phyloP scores from a whole-genome alignment of 2,888 invertebrate species.

The Apantesis nais region DNA sequence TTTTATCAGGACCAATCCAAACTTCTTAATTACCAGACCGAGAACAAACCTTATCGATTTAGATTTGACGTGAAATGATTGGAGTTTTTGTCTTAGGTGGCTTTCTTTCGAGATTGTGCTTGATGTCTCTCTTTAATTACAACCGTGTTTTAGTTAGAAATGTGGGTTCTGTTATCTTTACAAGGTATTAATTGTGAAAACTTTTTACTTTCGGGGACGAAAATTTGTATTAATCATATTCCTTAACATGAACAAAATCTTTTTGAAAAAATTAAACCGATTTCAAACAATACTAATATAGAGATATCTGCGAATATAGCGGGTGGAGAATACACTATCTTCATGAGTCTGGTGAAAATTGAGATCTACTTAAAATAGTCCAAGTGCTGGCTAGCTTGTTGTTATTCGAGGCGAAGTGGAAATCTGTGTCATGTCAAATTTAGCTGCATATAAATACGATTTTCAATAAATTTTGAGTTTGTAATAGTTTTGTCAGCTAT shows the following conservation, averaged over 20 bases:
- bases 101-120: slow-evolving; percentile 21
- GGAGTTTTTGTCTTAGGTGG: slow-evolving; percentile 39
- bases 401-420: neutral
- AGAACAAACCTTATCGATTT: slow-evolving; percentile 49
- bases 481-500: no score
- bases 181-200: slow-evolving; percentile 14
- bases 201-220: neutral
- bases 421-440: neutral
- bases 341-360: neutral
- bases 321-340: neutral
- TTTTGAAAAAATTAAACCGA: no score
- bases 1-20: slow-evolving; percentile 56
- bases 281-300: no score
- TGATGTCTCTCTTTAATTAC: slow-evolving; percentile 20
- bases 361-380: neutral
- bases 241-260: no score
- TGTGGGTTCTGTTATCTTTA: slow-evolving; percentile 11
- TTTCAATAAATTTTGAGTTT: no score
- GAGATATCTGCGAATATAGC: no score
- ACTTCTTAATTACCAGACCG: slow-evolving; percentile 55
- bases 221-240: neutral
- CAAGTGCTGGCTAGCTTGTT: no score
- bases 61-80: slow-evolving; percentile 52
- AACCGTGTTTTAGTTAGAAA: slow-evolving; percentile 6
- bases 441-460: no score